phyloP scores from a whole-genome alignment of 2,113 vertebrate species.

The Isurus oxyrinchus region DNA sequence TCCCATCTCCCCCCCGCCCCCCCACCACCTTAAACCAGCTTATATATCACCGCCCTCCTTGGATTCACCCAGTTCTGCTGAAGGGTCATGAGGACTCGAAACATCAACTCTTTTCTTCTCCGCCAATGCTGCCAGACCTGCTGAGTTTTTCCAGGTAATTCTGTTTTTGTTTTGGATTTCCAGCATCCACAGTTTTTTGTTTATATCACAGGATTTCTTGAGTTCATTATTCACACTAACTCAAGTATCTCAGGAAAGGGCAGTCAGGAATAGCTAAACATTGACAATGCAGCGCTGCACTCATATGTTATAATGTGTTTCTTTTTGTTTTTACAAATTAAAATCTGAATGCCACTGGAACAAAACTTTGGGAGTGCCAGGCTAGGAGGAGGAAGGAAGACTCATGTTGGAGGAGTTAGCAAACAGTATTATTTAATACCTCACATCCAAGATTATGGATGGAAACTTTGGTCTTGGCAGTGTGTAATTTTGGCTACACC shows the following conservation, averaged over 20 bases:
- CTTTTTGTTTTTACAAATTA: neutral
- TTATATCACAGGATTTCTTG: neutral
- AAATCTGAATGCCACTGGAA: neutral
- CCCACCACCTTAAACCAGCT: no score
- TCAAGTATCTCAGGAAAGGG: neutral
- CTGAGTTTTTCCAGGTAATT: no score
- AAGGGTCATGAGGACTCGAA: no score
- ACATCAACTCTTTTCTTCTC: no score
- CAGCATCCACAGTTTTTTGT: no score
- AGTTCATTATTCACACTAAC: neutral
- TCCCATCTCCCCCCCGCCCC: no score
- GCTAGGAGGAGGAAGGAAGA: neutral
- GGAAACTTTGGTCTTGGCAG: conserved; percentile 26
- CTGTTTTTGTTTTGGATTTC: no score
- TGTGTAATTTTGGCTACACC: neutral
- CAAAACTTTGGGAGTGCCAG: neutral
- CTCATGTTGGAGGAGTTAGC: neutral
- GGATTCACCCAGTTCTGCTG: no score
- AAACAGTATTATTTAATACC: neutral
- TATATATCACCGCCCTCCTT: no score
- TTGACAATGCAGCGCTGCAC: neutral
- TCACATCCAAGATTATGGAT: conserved; percentile 11
- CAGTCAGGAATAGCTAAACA: neutral
- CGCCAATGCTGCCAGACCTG: no score
- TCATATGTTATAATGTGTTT: neutral